Base-by-base conservation (phyloP, 1,140 invertebrate genomes). In the Papilio aristodemus region DNA sequence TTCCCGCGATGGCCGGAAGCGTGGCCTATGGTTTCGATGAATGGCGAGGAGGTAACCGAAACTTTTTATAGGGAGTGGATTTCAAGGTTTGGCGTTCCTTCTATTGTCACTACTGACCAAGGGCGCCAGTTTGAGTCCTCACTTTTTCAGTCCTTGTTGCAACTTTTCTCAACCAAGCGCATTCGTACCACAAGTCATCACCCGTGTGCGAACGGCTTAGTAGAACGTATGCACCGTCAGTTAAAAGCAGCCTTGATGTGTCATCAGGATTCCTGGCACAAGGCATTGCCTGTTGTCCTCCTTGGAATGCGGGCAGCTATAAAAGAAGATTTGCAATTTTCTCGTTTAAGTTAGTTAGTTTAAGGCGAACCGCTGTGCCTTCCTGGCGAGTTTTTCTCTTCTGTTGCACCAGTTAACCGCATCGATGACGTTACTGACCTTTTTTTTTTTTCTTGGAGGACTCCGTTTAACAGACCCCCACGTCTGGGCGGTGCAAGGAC, bases 111-210 rank as follows among this genome's bases (percentile, higher is more conserved):
- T 3, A 74, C 69, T 0, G 72, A 74, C 22, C 66, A 62, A 0
- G 72, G 72, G 3, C 32, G 39, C 6, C 69, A 74, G 11, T 74
- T 74, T 39, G 72, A 74, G 17, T 74, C 72, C 4, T n/a, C 69
- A 0, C 69, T 71, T 22, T 74, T 71, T 37, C 37, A 36, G 22
- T 38, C 46, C 19, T 67, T 71, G 41, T 39, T 38, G 41, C 68
- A 54, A 22, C 37, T 63, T 22, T 25, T 32, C 17, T 66, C 58
- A 17, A 68, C 54, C n/a, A 58, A 37, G 41, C 70, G 68, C 41
- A 19, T 59, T n/a, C 39, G 36, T 3, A 71, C 70, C 4, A 71
- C 70, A 13, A 41, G 58, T 2, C 68, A 71, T 7, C 70, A 72
- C 50, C 71, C 67, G 38, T 50, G 43, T 14, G 27, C 43, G 17